Conservation (phyloP, 2,113 vertebrate species). For the Onychostoma macrolepis region DNA sequence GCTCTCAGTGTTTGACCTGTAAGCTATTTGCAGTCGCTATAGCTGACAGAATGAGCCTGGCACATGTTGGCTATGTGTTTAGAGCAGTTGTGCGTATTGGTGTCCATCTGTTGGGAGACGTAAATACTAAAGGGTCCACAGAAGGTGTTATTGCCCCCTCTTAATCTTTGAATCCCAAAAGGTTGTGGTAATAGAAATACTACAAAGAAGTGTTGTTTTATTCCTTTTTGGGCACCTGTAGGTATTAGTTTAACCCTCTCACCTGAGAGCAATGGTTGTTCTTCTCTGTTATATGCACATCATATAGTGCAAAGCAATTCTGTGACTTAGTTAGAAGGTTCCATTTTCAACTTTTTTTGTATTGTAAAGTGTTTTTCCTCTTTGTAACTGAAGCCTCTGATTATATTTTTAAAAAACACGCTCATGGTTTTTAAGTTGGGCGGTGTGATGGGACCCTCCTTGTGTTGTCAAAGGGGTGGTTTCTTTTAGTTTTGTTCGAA, state of each 20-base stretch:
- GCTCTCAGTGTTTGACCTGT: conserved; percentile 15
- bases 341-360: conserved; percentile 48
- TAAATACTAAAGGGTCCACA: conserved; percentile 10
- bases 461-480: neutral
- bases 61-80: neutral
- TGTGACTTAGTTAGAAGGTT: conserved; percentile 46
- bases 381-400: conserved; percentile 33
- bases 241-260: conserved; percentile 45
- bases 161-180: conserved; percentile 20
- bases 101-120: conserved; percentile 14
- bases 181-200: conserved; percentile 15
- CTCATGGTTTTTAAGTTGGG: conserved; percentile 38
- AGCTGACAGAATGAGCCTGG: conserved; percentile 2
- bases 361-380: conserved; percentile 40
- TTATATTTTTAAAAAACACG: conserved; percentile 36
- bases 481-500: neutral
- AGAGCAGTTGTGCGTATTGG: neutral
- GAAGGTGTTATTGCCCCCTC: neutral
- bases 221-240: conserved; percentile 19
- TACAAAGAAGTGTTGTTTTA: conserved; percentile 43
- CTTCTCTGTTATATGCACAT: conserved; percentile 42
- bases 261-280: conserved; percentile 20
- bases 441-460: neutral
- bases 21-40: conserved; percentile 12
- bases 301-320: conserved; percentile 30